Base-by-base conservation (phyloP, 2,888 invertebrate genomes). In the Erebia ligea region DNA sequence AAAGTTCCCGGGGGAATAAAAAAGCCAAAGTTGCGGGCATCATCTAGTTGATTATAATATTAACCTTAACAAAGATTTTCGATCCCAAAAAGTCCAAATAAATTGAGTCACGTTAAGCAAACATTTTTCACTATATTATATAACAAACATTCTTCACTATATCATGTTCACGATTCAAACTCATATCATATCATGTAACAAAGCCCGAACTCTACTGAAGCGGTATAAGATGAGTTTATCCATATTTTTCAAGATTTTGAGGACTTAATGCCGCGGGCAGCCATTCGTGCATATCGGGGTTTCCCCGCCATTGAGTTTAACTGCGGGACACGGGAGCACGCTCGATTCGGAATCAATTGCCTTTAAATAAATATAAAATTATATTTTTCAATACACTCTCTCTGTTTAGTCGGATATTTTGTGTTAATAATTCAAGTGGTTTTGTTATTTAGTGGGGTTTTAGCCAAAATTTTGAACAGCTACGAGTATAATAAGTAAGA, bases 251-350 rank as follows among this genome's bases (percentile, higher is more conserved):
- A 63, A 69, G 69, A 69, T 57, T 70, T 70, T 72, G 67, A 69
- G 69, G 34, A 62, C 56, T 67, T 67, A 34, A 69, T 72, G 63
- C 63, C 45, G 57, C 25, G 54, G 65, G 65, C 61, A 56, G 52
- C 63, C 54, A 61, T 50, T 56, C 61, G 61, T 65, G 54, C 68
- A 69, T 71, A 71, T 73, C 69, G 42, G 42, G 59, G 67, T 70
- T 73, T 73, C 65, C 64, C 61, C 64, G 34, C 61, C 72, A 73
- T 73, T 70, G 72, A 57, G 64, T 73, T 73, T 73, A 59, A 70
- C 67, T 73, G 70, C 54, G 62, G 68, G 68, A 67, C 62, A 61
- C 67, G 56, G 40, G 65, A 19, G 61, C 50, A 72, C 69, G 70
- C 70, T 69, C 70, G 64, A 70, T 67, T 72, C 69, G 57, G 61